Conservation (phyloP, 1,140 invertebrate species). For the Drosophila ironensis region DNA sequence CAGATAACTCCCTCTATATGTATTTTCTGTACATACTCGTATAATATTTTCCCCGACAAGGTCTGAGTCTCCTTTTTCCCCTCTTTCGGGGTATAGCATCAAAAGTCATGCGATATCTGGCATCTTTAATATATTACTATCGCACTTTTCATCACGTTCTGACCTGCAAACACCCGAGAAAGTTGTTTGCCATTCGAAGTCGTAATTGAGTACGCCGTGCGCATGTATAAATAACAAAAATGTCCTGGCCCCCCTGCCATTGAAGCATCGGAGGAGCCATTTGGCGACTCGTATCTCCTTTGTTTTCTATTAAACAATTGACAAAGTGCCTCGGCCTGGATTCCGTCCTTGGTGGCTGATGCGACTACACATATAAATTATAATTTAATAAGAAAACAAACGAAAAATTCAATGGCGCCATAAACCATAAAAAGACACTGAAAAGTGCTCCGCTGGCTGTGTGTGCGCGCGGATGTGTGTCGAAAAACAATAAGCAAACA, state of each 20-base stretch:
- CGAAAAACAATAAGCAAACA: conserved; percentile 71
- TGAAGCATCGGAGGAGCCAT: conserved; percentile 2
- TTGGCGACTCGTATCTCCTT: conserved; percentile 15
- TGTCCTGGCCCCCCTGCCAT: not conserved
- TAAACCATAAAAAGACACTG: conserved; percentile 76
- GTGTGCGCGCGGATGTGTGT: conserved; percentile 38
- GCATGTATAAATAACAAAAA: conserved; percentile 64
- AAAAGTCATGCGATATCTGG: conserved; percentile 10
- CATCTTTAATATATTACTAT: conserved; percentile 48
- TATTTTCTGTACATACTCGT: too few relatives aligned
- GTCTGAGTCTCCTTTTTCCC: too few relatives aligned
- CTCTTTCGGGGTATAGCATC: not conserved
- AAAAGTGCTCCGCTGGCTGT: conserved; percentile 62
- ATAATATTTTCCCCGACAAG: too few relatives aligned
- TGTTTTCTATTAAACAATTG: conserved; percentile 74
- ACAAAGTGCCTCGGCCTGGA: conserved; percentile 44
- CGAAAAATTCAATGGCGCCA: conserved; percentile 79
- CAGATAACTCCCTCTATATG: too few relatives aligned
- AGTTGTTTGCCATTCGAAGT: conserved; percentile 54
- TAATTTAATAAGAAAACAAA: conserved; percentile 80
- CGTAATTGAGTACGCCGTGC: conserved; percentile 44
- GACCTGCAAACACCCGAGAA: conserved; percentile 36
- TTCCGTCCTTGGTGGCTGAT: conserved; percentile 22
- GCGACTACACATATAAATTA: conserved; percentile 75
- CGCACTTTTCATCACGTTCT: conserved; percentile 42